Evolutionary conservation across 2,888 invertebrate genomes (phyloP), one percentile per base, ranked within the genome.

Genomic region (Oxystoma pomonae): DNA sequence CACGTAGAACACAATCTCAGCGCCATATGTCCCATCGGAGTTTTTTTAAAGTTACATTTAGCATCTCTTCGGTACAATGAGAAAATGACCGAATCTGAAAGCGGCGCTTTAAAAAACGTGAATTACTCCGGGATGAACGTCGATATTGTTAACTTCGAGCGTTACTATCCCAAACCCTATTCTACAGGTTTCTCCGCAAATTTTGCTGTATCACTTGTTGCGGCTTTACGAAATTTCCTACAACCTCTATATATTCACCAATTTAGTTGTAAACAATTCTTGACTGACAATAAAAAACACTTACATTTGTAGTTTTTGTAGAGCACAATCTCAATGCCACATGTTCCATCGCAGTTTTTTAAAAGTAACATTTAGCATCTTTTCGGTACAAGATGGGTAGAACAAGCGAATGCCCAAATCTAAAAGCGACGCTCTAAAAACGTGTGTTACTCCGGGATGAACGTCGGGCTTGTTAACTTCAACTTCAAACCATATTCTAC

Each of bases 81-180:
- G 85, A 0, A 98, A 96, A 76, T 98, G 96, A 0, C 97, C 96
- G 76, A 96, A 98, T 12, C 98, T 87, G 78, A 98, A 98, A 0
- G 98, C 98, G 0, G 97, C 96, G 52, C 95, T 94, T 72, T 98
- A 97, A 76, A 97, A 97, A n/a, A 92, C 88, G 75, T 97, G 95
- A 0, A 94, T 92, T 58, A 97, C 87, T n/a, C 97, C 98, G 0
- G 98, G 98, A 76, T 97, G 96, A 0, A 96, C 84, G 74, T 96
- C 95, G 3, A 94, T 88, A 68, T 93, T 91, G 82, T 98, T 97
- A 0, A 96, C 94, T 22, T 82, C 78, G 78, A 93, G 94, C 0
- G n/a, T n/a, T n/a, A n/a, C n/a, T n/a, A n/a, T n/a, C n/a, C n/a
- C n/a, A n/a, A n/a, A n/a, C n/a, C n/a, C n/a, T n/a, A n/a, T n/a